Evolutionary conservation across 2,888 invertebrate genomes (phyloP).

Genomic region (Pyralis farinalis): DNA sequence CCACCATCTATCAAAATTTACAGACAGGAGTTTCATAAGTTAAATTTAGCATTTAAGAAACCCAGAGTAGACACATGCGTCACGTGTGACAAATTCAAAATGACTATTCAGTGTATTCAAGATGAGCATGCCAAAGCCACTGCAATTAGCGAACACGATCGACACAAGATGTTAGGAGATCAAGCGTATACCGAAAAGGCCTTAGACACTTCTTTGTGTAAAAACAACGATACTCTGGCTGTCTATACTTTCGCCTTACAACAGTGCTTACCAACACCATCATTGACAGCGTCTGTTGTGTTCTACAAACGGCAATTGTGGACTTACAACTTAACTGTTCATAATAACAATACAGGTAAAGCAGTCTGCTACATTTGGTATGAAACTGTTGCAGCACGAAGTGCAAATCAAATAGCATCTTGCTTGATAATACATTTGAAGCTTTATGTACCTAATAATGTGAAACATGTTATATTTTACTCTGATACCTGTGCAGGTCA

Average conservation of each 20-base stretch:
- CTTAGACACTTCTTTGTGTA: slow-evolving; percentile 7
- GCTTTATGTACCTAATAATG: slow-evolving; percentile 2
- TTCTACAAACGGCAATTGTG: slow-evolving; percentile 11
- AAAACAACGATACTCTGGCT: slow-evolving; percentile 4
- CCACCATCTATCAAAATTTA: slow-evolving; percentile 8
- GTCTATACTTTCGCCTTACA: slow-evolving; percentile 5
- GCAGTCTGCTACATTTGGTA: too few relatives aligned
- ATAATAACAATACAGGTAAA: too few relatives aligned
- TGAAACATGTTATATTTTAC: slow-evolving; percentile 14
- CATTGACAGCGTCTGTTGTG: slow-evolving; percentile 1
- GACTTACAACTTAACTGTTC: too few relatives aligned
- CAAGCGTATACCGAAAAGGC: slow-evolving; percentile 9
- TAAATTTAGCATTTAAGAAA: slow-evolving; percentile 13
- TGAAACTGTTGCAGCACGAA: slow-evolving; percentile 16
- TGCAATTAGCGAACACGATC: slow-evolving; percentile 6
- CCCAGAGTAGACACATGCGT: slow-evolving; percentile 9
- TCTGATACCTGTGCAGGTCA: slow-evolving; percentile 19
- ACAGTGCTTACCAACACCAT: slow-evolving; percentile 8
- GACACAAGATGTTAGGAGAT: slow-evolving; percentile 8
- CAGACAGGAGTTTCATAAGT: slow-evolving; percentile 12
- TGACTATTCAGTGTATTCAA: slow-evolving; percentile 7
- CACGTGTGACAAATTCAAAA: slow-evolving; percentile 15
- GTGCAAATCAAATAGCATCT: too few relatives aligned
- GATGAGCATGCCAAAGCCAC: slow-evolving; percentile 4
- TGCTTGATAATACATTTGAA: slow-evolving; percentile 17